Evolutionary conservation across 2,113 vertebrate genomes (phyloP), one percentile per base, ranked within the genome.

Genomic region (Poecile atricapillus): DNA sequence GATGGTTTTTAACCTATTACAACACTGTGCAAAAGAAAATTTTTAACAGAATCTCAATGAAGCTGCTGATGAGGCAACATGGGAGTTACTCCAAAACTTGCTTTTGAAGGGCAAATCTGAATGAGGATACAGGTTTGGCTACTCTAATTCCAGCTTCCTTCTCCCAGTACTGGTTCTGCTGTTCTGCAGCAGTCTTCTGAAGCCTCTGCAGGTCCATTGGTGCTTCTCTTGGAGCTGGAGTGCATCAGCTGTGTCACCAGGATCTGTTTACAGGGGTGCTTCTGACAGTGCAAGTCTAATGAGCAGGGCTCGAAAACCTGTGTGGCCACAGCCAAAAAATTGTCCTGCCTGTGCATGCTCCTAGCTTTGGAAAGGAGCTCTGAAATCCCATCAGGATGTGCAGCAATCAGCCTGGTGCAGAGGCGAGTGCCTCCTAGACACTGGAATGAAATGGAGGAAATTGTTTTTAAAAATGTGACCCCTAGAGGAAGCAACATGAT

Each of bases 291-390:
- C 10, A 63, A 55, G 8, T 50, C 52, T 43, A 24, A 50, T 9
- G 18, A 79, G 21, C 39, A 47, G 18, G 44, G 39, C 56, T 85
- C 0, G 0, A 47, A 88, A 68, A 90, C 7, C 23, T 3, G 0
- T 35, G 20, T 24, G 19, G 11, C 47, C 1, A 0, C 23, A 35
- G 35, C 15, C 22, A 2, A 3, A 43, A 78, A 75, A 33, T 4
- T 28, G 12, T 11, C 22, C 27, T 46, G 9, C 20, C 22, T 0
- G 0, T 19, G 5, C 28, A 24, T 30, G 9, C 35, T 55, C 7
- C 10, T 68, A 30, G 8, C 25, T 70, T 73, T 73, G 65, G 24
- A 53, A 84, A 79, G 55, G 20, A 74, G 30, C 43, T 82, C 60
- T 6, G 11, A 84, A 81, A 81, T 20, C 4, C 28, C 37, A 15